phyloP scores from a whole-genome alignment of 2,797 vertebrate genomes.

The Oreochromis grahami region DNA sequence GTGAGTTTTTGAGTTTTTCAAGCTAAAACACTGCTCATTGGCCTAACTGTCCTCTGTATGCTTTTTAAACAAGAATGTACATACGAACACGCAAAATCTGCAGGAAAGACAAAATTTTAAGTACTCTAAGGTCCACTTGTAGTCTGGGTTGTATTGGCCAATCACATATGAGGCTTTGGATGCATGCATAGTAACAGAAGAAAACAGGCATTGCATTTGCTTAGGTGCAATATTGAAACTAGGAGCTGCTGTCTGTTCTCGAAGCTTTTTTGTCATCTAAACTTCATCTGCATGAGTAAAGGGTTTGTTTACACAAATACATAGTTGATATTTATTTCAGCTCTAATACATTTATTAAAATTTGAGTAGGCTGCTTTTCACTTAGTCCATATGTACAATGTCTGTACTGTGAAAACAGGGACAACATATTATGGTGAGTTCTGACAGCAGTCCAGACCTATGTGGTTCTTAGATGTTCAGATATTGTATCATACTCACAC shows the following conservation, averaged over 20 bases:
- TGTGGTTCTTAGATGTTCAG: constrained; percentile 30
- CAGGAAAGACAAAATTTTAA: neutral
- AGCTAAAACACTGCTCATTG: neutral
- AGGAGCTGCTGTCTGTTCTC: neutral
- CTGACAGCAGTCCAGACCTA: constrained; percentile 23
- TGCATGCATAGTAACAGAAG: neutral
- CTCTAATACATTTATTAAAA: neutral
- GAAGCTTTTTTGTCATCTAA: neutral
- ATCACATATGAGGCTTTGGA: neutral
- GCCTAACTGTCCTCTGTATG: neutral
- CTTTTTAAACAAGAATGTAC: neutral
- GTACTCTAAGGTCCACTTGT: neutral
- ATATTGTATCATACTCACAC: constrained; percentile 12
- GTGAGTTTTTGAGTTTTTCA: neutral
- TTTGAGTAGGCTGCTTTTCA: neutral
- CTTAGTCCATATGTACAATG: constrained; percentile 23
- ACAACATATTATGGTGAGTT: constrained; percentile 17
- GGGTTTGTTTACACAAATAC: neutral
- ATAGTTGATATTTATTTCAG: neutral
- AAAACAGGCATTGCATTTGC: neutral
- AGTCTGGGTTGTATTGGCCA: neutral
- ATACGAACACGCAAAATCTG: neutral
- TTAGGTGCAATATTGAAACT: neutral
- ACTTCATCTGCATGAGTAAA: neutral
- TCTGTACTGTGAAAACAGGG: constrained; percentile 3